Evolutionary conservation across 2,888 invertebrate genomes (phyloP).

Genomic region (Acrobasis consociella): DNA sequence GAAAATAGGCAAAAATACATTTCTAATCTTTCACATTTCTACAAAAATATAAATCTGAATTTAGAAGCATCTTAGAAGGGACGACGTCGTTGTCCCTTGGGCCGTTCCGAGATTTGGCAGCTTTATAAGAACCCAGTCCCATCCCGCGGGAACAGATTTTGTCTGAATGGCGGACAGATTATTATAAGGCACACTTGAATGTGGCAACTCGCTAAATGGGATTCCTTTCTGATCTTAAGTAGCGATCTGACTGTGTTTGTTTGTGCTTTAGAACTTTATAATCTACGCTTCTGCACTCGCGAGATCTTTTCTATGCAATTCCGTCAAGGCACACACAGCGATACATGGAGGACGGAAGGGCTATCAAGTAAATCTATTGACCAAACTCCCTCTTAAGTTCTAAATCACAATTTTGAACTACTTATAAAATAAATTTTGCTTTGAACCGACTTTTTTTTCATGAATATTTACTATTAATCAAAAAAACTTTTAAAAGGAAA

Average conservation of each 20-base stretch:
- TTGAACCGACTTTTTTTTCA: no score
- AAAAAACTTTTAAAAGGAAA: not conserved
- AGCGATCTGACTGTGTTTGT: no score
- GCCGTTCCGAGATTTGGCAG: conserved; percentile 48
- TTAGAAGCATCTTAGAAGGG: conserved; percentile 41
- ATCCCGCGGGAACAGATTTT: conserved; percentile 45
- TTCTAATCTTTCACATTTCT: conserved; percentile 22
- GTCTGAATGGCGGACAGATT: conserved; percentile 56
- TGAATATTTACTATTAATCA: not conserved
- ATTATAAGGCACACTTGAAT: conserved; percentile 46
- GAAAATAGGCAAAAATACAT: not conserved
- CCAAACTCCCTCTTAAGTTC: no score
- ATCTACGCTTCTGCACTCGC: no score
- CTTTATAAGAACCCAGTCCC: conserved; percentile 44
- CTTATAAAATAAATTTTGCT: no score
- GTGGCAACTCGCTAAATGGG: not conserved
- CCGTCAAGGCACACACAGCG: no score
- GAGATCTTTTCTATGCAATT: no score
- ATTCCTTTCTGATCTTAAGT: not conserved
- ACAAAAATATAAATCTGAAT: conserved; percentile 2
- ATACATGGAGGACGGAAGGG: no score
- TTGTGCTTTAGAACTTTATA: no score
- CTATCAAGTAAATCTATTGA: no score
- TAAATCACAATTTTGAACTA: no score
- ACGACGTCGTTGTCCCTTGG: conserved; percentile 49